These are phyloP conservation scores for Alosa alosa DNA, from an alignment of 2,113 vertebrate species.

Conservation along the genomic window DNA sequence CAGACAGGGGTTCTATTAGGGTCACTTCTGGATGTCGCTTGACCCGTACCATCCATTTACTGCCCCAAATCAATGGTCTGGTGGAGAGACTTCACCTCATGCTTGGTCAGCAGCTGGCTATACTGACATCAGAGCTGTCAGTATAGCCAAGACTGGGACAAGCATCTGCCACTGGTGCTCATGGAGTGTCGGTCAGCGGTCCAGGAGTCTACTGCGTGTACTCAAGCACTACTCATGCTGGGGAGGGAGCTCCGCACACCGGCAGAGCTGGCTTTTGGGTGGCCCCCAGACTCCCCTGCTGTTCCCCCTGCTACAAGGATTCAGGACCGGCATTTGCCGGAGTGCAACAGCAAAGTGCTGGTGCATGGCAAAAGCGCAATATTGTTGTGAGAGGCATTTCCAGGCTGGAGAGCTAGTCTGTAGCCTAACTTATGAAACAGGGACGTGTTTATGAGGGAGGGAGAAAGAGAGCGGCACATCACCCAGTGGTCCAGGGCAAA, in stretches of 20 bases:
- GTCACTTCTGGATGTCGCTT: background rate
- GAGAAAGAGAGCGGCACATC: too few relatives aligned
- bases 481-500: too few relatives aligned
- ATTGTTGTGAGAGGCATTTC: too few relatives aligned
- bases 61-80: background rate
- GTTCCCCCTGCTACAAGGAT: background rate
- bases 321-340: background rate
- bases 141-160: too few relatives aligned
- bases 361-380: too few relatives aligned
- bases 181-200: conserved; percentile 18
- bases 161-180: background rate
- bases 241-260: background rate
- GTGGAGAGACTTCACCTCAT: too few relatives aligned
- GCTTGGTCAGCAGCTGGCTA: too few relatives aligned
- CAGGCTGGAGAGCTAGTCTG: too few relatives aligned
- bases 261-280: conserved; percentile 1
- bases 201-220: conserved; percentile 7
- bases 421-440: too few relatives aligned
- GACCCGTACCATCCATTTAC: background rate
- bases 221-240: conserved; percentile 22
- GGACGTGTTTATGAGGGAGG: too few relatives aligned
- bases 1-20: conserved; percentile 10
- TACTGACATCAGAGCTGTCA: too few relatives aligned
- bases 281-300: background rate
- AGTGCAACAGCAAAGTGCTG: background rate